Evolutionary conservation across 1,140 invertebrate species (phyloP).

Genomic region (Psilanteris sp.): DNA sequence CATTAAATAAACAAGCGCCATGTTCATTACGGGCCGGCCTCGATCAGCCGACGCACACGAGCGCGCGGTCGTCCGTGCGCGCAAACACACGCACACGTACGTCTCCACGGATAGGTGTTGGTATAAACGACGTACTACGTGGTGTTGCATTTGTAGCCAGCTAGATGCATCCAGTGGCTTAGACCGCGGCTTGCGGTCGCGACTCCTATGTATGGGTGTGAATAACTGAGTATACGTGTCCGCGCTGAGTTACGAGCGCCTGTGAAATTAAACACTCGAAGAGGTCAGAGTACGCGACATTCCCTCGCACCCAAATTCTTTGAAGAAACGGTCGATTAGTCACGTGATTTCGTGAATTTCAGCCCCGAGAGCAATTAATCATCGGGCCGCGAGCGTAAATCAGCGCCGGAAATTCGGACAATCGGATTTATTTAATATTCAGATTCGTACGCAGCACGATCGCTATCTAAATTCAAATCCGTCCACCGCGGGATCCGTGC

Average conservation of each 20-base stretch:
- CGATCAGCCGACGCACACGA: slow-evolving; percentile 38
- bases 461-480: slow-evolving; percentile 33
- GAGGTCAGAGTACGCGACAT: slow-evolving; percentile 48
- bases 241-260: slow-evolving; percentile 35
- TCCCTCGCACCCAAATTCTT: slow-evolving; percentile 30
- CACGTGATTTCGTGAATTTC: slow-evolving; percentile 19
- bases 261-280: slow-evolving; percentile 64
- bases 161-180: slow-evolving; percentile 69
- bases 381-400: slow-evolving; percentile 9
- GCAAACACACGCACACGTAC: slow-evolving; percentile 3
- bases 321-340: slow-evolving; percentile 20
- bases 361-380: slow-evolving; percentile 5
- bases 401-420: slow-evolving; percentile 20
- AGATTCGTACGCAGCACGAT: slow-evolving; percentile 29
- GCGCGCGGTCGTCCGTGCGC: slow-evolving; percentile 2
- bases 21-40: slow-evolving; percentile 74
- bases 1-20: slow-evolving; percentile 80
- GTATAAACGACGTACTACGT: slow-evolving; percentile 27
- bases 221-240: slow-evolving; percentile 19
- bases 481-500: slow-evolving; percentile 6
- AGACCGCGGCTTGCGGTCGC: slow-evolving; percentile 72
- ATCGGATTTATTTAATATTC: slow-evolving; percentile 40
- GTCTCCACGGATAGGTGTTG: slow-evolving; percentile 21
- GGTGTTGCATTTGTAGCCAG: slow-evolving; percentile 29
- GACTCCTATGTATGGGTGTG: slow-evolving; percentile 25